These are phyloP conservation scores for Sminthurides aquaticus DNA, from an alignment of 2,888 invertebrate species.

Conservation along the genomic window DNA sequence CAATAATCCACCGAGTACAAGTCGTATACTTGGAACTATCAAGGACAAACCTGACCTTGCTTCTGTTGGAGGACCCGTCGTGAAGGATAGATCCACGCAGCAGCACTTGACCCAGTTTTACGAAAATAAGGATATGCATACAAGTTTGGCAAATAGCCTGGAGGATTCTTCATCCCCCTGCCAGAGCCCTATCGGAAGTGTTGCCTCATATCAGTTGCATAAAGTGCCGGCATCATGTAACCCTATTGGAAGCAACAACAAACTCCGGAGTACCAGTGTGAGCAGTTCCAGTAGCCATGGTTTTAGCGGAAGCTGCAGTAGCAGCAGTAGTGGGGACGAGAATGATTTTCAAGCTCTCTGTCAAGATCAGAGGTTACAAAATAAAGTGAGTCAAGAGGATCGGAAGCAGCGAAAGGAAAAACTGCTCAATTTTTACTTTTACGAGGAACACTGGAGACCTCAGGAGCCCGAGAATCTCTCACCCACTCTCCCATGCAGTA, in stretches of 20 bases:
- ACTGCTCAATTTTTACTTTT: conserved; percentile 36
- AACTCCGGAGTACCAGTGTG: not conserved
- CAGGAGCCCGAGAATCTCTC: conserved; percentile 5
- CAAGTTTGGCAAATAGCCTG: too few relatives aligned
- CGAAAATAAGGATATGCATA: too few relatives aligned
- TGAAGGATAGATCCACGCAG: not conserved
- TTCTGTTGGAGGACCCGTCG: not conserved
- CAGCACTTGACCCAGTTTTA: not conserved
- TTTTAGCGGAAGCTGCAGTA: not conserved
- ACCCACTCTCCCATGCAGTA: not conserved
- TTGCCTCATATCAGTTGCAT: not conserved
- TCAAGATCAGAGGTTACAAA: not conserved
- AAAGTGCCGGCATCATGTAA: too few relatives aligned
- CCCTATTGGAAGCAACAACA: not conserved
- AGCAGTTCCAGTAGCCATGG: not conserved
- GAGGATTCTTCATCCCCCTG: not conserved
- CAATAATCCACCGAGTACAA: not conserved
- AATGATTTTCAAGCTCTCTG: not conserved
- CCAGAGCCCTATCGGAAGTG: not conserved
- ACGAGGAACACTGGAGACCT: conserved; percentile 39
- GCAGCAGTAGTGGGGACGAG: conserved; percentile 7
- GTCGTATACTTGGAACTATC: not conserved
- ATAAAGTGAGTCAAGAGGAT: not conserved
- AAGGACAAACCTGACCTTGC: not conserved
- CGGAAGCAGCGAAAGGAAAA: conserved; percentile 22